Base-by-base conservation (phyloP, 2,113 vertebrate genomes). In the Nansenia antarctica region DNA sequence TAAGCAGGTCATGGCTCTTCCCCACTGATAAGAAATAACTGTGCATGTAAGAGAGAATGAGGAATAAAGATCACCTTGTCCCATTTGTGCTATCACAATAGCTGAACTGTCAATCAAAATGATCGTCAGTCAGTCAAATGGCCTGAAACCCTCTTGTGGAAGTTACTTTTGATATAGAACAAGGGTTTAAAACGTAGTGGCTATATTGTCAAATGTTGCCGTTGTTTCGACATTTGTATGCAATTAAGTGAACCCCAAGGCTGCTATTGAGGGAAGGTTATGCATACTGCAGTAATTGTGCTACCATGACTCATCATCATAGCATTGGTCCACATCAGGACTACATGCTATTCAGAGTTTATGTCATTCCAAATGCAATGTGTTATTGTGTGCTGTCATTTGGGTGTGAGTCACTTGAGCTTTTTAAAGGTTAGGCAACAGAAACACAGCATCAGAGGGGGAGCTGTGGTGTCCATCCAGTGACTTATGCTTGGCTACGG, bases 91-190 rank as follows among this genome's bases (percentile, higher is more conserved):
- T 82, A 87, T 88, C 85, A 35, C 45, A 85, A 88, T 77, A 77
- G 79, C 84, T 89, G 73, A 77, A 73, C 87, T 89, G 92, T 87
- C 91, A 88, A 64, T 92, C 90, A 91, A 88, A 72, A 79, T 82
- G 87, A 86, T 80, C 75, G 79, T 73, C 80, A 80, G 67, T n/a
- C n/a, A n/a, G n/a, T n/a, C n/a, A n/a, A n/a, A n/a, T n/a, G n/a
- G n/a, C n/a, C n/a, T n/a, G n/a, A n/a, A n/a, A n/a, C n/a, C n/a
- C n/a, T n/a, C n/a, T n/a, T n/a, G n/a, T n/a, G n/a, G n/a, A n/a
- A n/a, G n/a, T n/a, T n/a, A n/a, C n/a, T n/a, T n/a, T n/a, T n/a
- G n/a, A n/a, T n/a, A n/a, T n/a, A n/a, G n/a, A n/a, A n/a, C n/a
- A n/a, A n/a, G n/a, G n/a, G n/a, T n/a, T n/a, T n/a, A n/a, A n/a